phyloP scores from a whole-genome alignment of 2,113 vertebrate genomes.

The Protomyctophum bolini region DNA sequence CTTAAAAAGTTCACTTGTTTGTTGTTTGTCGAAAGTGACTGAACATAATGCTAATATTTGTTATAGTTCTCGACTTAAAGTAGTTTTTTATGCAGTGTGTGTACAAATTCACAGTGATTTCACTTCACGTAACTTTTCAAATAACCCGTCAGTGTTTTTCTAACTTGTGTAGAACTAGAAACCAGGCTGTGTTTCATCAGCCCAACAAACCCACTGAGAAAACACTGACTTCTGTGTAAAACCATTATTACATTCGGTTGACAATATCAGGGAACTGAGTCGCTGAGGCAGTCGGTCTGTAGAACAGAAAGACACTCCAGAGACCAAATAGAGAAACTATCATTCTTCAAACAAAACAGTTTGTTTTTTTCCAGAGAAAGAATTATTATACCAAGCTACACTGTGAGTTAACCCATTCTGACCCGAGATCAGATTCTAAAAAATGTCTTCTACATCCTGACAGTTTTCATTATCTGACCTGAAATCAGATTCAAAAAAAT shows the following conservation, averaged over 20 bases:
- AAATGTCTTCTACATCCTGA: too few relatives aligned
- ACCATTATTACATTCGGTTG: not conserved
- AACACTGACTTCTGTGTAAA: not conserved
- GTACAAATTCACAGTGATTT: constrained; percentile 63
- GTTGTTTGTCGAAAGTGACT: constrained; percentile 31
- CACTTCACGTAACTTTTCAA: constrained; percentile 29
- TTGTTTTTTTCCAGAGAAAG: not conserved
- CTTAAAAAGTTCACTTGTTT: constrained; percentile 13
- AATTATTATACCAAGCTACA: not conserved
- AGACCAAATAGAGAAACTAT: constrained; percentile 13
- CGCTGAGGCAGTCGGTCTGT: constrained; percentile 11
- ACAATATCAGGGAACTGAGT: not conserved
- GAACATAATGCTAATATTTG: not conserved
- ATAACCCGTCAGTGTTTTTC: constrained; percentile 6
- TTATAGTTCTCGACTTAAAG: not conserved
- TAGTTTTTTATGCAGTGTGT: constrained; percentile 17
- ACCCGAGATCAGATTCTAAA: too few relatives aligned
- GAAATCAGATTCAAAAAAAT: too few relatives aligned
- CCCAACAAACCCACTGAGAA: not conserved
- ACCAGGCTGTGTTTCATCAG: not conserved
- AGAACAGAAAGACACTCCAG: constrained; percentile 18
- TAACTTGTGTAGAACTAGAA: constrained; percentile 9
- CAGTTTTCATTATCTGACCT: too few relatives aligned
- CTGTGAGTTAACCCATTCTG: not conserved
- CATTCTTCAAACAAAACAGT: constrained; percentile 7